Conservation (phyloP, 1,140 invertebrate species). For the Eumeta japonica region DNA sequence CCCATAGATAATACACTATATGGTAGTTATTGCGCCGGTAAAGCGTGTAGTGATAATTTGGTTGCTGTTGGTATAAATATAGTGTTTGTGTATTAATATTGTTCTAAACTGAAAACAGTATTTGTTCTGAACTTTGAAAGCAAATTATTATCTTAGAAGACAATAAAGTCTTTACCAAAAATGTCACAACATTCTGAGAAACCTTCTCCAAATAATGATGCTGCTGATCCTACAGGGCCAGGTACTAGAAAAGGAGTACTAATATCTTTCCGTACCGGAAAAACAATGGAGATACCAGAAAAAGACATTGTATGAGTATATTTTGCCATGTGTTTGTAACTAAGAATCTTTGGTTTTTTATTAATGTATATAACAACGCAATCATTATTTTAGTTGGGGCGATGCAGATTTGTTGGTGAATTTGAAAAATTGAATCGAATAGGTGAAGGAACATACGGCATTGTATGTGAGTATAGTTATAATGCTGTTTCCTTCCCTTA, state of each 20-base stretch:
- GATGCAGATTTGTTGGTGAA: slow-evolving; percentile 90
- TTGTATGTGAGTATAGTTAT: slow-evolving; percentile 79
- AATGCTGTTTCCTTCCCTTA: slow-evolving; percentile 1
- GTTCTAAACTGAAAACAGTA: too few relatives aligned
- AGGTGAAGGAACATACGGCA: slow-evolving; percentile 97
- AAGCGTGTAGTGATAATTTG: too few relatives aligned
- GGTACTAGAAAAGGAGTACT: slow-evolving; percentile 73
- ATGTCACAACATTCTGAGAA: slow-evolving; percentile 54
- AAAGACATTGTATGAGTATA: slow-evolving; percentile 72
- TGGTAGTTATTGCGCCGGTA: too few relatives aligned
- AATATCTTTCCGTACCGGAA: slow-evolving; percentile 77
- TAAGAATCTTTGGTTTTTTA: slow-evolving; percentile 5
- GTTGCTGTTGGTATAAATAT: too few relatives aligned
- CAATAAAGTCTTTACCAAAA: too few relatives aligned
- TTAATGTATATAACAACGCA: slow-evolving; percentile 5
- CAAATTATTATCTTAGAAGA: too few relatives aligned
- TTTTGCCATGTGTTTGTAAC: too few relatives aligned
- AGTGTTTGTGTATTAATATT: too few relatives aligned
- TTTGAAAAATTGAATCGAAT: slow-evolving; percentile 96
- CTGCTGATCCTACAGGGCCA: slow-evolving; percentile 71
- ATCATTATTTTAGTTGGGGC: slow-evolving; percentile 70
- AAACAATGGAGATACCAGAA: slow-evolving; percentile 82
- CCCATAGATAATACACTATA: too few relatives aligned
- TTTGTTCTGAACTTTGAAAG: too few relatives aligned
- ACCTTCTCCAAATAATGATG: slow-evolving; percentile 48